phyloP scores from a whole-genome alignment of 2,113 vertebrate species.

The Cochlearius cochlearius region DNA sequence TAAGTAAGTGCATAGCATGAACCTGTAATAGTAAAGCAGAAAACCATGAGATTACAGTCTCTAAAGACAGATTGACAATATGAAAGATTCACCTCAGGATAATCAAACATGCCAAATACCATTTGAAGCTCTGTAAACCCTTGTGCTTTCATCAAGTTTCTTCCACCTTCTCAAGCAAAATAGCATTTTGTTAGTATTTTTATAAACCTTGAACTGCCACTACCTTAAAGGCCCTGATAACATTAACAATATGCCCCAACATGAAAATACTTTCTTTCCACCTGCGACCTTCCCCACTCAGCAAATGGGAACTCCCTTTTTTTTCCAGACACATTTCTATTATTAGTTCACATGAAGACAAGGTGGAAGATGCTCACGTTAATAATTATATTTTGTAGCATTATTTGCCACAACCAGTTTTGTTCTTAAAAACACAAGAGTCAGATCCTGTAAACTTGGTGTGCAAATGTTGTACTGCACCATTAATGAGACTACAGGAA shows the following conservation, averaged over 20 bases:
- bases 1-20: conserved; percentile 82
- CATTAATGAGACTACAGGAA: background rate
- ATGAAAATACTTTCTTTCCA: background rate
- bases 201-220: background rate
- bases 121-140: background rate
- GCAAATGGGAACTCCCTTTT: accelerated
- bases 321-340: background rate
- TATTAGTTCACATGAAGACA: background rate
- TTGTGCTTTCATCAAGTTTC: background rate
- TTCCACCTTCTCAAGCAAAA: background rate
- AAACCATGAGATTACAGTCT: background rate
- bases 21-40: conserved; percentile 72
- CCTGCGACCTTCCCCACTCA: background rate
- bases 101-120: background rate
- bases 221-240: background rate
- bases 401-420: background rate
- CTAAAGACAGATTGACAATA: background rate
- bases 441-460: background rate
- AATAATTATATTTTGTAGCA: background rate
- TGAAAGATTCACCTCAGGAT: background rate
- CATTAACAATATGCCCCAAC: background rate
- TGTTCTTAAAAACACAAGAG: background rate
- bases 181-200: background rate
- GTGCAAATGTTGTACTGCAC: background rate
- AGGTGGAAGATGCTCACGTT: background rate